Conservation (phyloP, 2,888 invertebrate species). For the Sarcophaga variegata region DNA sequence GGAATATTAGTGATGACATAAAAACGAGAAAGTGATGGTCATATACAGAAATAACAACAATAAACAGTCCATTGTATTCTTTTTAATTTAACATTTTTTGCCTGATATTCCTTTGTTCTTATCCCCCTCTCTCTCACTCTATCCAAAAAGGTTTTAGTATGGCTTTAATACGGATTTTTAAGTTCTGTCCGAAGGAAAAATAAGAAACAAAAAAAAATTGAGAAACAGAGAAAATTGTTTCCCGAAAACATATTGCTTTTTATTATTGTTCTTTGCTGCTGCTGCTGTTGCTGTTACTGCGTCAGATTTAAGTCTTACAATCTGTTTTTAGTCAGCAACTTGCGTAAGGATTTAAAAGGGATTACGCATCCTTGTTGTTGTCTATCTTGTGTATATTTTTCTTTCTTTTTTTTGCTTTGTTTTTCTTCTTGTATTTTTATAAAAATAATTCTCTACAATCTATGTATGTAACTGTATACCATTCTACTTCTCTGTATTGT, state of each 20-base stretch:
- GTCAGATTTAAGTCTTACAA: conserved; percentile 51
- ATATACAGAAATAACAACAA: background rate
- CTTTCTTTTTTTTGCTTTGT: too few species aligned
- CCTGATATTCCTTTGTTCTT: background rate
- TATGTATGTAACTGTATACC: too few species aligned
- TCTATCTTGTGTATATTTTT: background rate
- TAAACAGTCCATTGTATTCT: conserved; percentile 7
- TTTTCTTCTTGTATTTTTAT: conserved; percentile 23
- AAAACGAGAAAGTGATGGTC: conserved; percentile 9
- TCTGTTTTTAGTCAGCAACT: conserved; percentile 64
- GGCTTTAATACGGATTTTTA: background rate
- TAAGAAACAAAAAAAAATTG: background rate
- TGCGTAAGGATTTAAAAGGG: conserved; percentile 63
- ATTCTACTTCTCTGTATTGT: conserved; percentile 5
- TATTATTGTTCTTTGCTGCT: conserved; percentile 22
- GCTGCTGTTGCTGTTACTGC: background rate
- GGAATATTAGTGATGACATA: background rate
- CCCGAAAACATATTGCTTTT: conserved; percentile 44
- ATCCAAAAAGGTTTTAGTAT: background rate
- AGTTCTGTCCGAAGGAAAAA: conserved; percentile 15
- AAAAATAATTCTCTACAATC: background rate
- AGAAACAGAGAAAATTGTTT: background rate
- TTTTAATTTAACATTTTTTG: background rate
- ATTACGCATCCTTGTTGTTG: conserved; percentile 59
- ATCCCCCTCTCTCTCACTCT: background rate